These are phyloP conservation scores for Ctenomys sociabilis DNA, from an alignment of 2,113 vertebrate species.

Conservation along the genomic window DNA sequence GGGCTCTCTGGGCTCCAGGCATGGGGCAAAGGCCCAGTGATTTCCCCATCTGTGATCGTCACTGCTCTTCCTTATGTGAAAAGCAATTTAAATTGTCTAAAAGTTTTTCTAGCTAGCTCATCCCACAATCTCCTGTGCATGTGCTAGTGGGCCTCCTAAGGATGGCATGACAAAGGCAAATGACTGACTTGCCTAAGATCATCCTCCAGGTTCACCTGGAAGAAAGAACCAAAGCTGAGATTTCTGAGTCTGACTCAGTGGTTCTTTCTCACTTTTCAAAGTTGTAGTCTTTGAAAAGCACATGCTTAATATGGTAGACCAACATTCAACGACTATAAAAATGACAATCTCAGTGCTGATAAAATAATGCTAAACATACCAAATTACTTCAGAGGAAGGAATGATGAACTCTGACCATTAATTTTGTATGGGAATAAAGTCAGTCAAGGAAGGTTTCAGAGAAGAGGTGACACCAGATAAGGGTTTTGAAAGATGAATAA, in stretches of 20 bases:
- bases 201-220: background rate
- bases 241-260: background rate
- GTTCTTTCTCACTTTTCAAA: constrained; percentile 21
- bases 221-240: background rate
- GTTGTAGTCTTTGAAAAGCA: constrained; percentile 1
- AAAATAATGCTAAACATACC: constrained; percentile 27
- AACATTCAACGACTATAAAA: constrained; percentile 38
- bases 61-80: background rate
- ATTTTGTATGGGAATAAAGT: constrained; percentile 41
- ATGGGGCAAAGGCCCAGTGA: background rate
- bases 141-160: background rate
- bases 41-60: background rate
- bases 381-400: constrained; percentile 52
- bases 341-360: background rate
- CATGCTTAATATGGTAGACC: constrained; percentile 27
- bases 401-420: background rate
- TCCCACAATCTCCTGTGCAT: background rate
- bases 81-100: constrained; percentile 29
- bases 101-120: constrained; percentile 43
- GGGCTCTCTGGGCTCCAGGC: background rate
- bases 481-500: constrained; percentile 2
- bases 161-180: background rate
- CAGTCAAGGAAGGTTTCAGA: constrained; percentile 39
- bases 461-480: constrained; percentile 31
- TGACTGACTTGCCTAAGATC: constrained; percentile 47